These are phyloP conservation scores for Leptonema lineaticorne DNA, from an alignment of 1,140 invertebrate genomes.

Conservation along the genomic window DNA sequence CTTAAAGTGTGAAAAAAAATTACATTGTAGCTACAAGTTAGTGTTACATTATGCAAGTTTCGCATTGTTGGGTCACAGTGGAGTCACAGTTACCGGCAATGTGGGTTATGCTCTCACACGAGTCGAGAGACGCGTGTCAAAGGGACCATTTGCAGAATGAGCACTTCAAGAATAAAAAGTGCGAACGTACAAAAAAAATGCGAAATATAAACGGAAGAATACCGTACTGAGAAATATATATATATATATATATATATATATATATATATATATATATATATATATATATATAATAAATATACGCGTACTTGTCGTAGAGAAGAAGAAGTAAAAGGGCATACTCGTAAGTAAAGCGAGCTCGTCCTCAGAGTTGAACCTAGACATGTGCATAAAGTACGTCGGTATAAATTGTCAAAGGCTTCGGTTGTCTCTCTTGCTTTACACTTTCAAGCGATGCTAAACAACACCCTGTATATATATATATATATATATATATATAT, in stretches of 20 bases:
- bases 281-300: too few species aligned
- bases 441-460: neutral
- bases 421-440: neutral
- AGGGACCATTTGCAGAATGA: slow-evolving; percentile 13
- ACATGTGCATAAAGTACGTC: neutral
- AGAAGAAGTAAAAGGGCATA: too few species aligned
- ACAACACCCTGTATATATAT: slow-evolving; percentile 7
- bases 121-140: neutral
- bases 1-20: too few species aligned
- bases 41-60: neutral
- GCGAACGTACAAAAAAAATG: too few species aligned
- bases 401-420: slow-evolving; percentile 15
- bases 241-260: too few species aligned
- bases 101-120: neutral
- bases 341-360: neutral
- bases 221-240: too few species aligned
- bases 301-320: too few species aligned
- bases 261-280: too few species aligned
- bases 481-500: too few species aligned
- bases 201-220: too few species aligned
- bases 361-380: neutral
- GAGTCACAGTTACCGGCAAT: neutral
- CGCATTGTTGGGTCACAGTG: neutral
- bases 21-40: too few species aligned
- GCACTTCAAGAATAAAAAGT: neutral